phyloP scores from a whole-genome alignment of 2,888 invertebrate genomes.

The Busseola fusca region DNA sequence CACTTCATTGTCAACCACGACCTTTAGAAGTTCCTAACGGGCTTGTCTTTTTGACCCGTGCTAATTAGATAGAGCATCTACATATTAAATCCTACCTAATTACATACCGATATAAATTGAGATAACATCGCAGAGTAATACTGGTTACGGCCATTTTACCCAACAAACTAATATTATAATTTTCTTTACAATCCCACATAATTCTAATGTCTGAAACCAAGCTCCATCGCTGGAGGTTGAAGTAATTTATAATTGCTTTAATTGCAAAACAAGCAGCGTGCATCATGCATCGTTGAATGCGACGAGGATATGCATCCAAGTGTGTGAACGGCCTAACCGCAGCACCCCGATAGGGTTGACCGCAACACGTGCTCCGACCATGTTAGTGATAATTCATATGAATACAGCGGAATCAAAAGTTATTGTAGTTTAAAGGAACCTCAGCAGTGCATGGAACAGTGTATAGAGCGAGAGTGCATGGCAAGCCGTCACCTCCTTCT shows the following conservation, averaged over 20 bases:
- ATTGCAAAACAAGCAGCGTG: not conserved
- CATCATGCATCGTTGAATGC: conserved; percentile 8
- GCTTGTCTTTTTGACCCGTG: not conserved
- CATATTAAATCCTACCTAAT: not conserved
- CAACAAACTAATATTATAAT: not conserved
- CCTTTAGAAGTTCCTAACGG: not conserved
- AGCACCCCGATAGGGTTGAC: conserved; percentile 43
- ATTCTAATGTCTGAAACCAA: not conserved
- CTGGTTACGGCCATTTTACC: not conserved
- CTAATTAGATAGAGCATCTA: not conserved
- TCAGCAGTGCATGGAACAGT: no score
- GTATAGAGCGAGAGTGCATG: no score
- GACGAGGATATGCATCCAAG: conserved; percentile 18
- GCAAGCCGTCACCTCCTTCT: no score
- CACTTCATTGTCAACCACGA: conserved; percentile 5
- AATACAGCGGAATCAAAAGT: conserved; percentile 15
- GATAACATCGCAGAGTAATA: not conserved
- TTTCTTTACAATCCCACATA: not conserved
- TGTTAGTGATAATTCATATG: conserved; percentile 59
- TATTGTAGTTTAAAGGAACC: not conserved
- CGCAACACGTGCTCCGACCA: conserved; percentile 65
- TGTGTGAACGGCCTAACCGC: conserved; percentile 55
- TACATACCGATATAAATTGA: not conserved
- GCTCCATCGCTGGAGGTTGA: not conserved
- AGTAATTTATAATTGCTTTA: conserved; percentile 10